Conservation (phyloP, 2,113 vertebrate species). For the Phylloscopus trochilus region DNA sequence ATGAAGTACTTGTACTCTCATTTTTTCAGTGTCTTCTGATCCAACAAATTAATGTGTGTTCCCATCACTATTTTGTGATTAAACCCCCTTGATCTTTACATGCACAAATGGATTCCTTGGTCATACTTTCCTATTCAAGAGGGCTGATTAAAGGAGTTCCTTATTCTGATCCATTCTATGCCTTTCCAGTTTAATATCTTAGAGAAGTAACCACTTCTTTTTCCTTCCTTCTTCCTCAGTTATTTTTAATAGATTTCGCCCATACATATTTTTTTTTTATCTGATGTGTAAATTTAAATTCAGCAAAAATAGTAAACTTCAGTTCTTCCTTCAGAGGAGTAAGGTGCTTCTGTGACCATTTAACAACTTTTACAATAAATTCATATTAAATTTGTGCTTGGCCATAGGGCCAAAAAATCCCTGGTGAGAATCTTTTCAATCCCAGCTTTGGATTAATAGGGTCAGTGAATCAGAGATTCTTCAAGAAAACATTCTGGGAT, state of each 20-base stretch:
- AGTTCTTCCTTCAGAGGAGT: background rate
- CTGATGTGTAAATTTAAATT: background rate
- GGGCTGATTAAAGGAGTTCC: background rate
- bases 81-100: background rate
- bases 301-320: background rate
- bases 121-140: background rate
- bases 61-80: constrained; percentile 5
- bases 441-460: background rate
- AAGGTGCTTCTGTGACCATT: background rate
- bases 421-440: background rate
- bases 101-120: background rate
- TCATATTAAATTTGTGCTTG: background rate
- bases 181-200: background rate
- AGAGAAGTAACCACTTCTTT: background rate
- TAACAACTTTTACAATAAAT: background rate
- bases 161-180: background rate
- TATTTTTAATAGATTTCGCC: background rate
- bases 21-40: constrained; percentile 8
- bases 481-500: background rate
- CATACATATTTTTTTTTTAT: background rate
- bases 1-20: background rate
- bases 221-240: background rate
- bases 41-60: background rate
- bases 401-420: background rate
- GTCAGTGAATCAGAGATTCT: background rate